Evolutionary conservation across 2,797 vertebrate genomes (phyloP), one percentile per base, ranked within the genome.

Genomic region (Heteromormyrus szaboi): DNA sequence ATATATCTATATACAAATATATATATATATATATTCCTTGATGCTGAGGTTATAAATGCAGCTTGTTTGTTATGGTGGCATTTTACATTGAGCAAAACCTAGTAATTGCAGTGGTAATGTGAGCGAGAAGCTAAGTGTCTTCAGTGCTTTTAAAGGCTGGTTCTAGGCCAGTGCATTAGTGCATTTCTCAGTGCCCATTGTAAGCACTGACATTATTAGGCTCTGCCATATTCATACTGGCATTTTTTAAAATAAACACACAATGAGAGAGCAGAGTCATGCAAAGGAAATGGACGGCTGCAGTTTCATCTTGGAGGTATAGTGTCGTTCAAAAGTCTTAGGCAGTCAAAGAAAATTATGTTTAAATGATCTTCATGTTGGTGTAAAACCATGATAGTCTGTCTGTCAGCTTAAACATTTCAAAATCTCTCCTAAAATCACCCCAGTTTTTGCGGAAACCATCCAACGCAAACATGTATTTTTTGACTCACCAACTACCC

Each of bases 51-150:
- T 8, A 68, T 59, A 85, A 25, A 37, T 88, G n/a, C 84, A 81
- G 87, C 86, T 46, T 93, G 89, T 93, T 90, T 89, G 37, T 41
- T 59, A 90, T 87, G 89, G 87, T 90, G 91, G 87, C 89, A 91
- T 92, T 93, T 92, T 90, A 92, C 90, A 90, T 91, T 90, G 93
- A 92, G 91, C 91, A 88, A 92, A 90, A 93, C 14, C 51, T 86
- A 53, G 48, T 86, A 91, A 92, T 93, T 92, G 92, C 92, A 89
- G 83, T 8, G 51, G 87, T 22, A 86, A 85, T 76, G 1, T 22
- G 37, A 54, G 89, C 83, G 87, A 92, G 86, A 88, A 88, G 88
- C 91, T 65, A n/a, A 85, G 37, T 59, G 62, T 22, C n/a, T 68
- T 54, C 62, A 41, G 7, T 65, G 85, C 76, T 81, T 86, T 87